phyloP scores from a whole-genome alignment of 2,888 invertebrate genomes.

The Agrenia bidenticulata region DNA sequence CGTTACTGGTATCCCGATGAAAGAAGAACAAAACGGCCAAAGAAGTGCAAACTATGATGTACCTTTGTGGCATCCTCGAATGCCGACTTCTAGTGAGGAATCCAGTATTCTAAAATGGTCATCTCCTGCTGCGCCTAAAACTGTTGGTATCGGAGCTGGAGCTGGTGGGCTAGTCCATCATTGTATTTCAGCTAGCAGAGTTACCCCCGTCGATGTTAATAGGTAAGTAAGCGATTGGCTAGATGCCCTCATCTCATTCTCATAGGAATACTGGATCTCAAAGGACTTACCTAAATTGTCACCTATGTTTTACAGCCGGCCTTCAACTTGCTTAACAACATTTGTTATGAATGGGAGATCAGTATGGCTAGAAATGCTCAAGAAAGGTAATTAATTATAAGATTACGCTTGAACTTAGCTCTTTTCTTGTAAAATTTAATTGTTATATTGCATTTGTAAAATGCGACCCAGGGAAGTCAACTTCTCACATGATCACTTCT shows the following conservation, averaged over 20 bases:
- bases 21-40: conserved; percentile 97
- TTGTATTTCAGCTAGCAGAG: conserved; percentile 80
- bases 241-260: no score
- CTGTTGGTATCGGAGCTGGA: conserved; percentile 37
- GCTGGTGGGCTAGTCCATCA: conserved; percentile 64
- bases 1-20: conserved; percentile 99
- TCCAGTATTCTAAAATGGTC: conserved; percentile 83
- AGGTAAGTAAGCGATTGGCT: conserved; percentile 52
- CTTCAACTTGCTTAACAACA: conserved; percentile 94
- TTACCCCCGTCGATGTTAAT: conserved; percentile 95
- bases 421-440: not conserved
- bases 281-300: no score
- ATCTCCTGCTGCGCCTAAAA: conserved; percentile 65
- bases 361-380: conserved; percentile 83
- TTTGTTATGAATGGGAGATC: conserved; percentile 94
- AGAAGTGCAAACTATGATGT: conserved; percentile 99
- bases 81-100: conserved; percentile 55
- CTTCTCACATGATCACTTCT: conserved; percentile 13
- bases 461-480: conserved; percentile 2
- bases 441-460: not conserved
- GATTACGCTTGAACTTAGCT: not conserved
- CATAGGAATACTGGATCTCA: no score
- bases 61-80: conserved; percentile 81
- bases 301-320: conserved; percentile 74
- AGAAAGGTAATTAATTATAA: conserved; percentile 60